Conservation (phyloP, 37 sponge, comb jelly and placozoan genomes). For the Corticium candelabrum region DNA sequence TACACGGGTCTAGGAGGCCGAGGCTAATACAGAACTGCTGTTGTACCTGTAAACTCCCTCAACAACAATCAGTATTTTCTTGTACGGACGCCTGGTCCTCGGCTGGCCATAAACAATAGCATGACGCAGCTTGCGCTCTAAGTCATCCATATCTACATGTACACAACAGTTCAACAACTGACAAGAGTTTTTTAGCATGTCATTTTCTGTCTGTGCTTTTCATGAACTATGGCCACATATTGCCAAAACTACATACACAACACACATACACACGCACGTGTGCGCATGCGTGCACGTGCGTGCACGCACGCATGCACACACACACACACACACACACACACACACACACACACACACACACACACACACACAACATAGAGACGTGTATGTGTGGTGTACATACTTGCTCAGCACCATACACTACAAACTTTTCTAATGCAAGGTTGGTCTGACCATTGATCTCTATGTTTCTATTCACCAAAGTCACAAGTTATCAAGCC, state of each 20-base stretch:
- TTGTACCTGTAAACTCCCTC: conserved; percentile 92
- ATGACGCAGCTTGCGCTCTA: conserved; percentile 67
- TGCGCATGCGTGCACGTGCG: too few relatives aligned
- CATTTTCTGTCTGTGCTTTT: neutral
- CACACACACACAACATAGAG: neutral
- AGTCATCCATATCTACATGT: conserved; percentile 47
- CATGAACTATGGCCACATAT: neutral
- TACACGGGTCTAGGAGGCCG: too few relatives aligned
- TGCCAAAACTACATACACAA: neutral
- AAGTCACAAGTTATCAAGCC: too few relatives aligned
- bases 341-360: too few relatives aligned
- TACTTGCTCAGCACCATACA: too few relatives aligned
- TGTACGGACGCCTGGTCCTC: conserved; percentile 85
- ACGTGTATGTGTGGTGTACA: too few relatives aligned
- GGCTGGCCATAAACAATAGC: conserved; percentile 88
- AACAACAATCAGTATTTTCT: conserved; percentile 90
- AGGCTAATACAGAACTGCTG: too few relatives aligned
- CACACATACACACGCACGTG: neutral
- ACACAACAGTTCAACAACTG: neutral
- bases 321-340: too few relatives aligned
- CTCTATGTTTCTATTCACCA: too few relatives aligned
- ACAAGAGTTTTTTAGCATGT: neutral
- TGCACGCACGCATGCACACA: too few relatives aligned
- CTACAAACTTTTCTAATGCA: too few relatives aligned
- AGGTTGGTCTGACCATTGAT: too few relatives aligned